These are phyloP conservation scores for Lepidocyrtoides sp. DNA, from an alignment of 2,888 invertebrate genomes.

Conservation along the genomic window DNA sequence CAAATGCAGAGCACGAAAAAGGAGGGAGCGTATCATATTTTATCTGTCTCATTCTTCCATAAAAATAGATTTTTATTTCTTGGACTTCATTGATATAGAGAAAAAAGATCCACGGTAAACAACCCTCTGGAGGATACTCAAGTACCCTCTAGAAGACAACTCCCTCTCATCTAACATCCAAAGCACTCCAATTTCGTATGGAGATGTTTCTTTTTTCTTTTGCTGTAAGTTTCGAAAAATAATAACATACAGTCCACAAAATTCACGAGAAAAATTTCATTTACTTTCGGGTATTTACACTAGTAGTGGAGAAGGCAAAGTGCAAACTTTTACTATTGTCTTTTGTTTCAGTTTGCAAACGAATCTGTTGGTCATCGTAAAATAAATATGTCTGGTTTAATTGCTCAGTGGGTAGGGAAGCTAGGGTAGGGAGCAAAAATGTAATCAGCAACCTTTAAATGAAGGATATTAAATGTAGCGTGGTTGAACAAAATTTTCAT, in stretches of 20 bases:
- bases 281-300: neutral
- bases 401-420: too few relatives aligned
- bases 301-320: neutral
- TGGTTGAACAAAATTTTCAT: too few relatives aligned
- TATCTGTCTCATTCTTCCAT: constrained; percentile 70
- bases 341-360: neutral
- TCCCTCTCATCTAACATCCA: constrained; percentile 48
- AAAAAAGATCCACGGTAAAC: constrained; percentile 45
- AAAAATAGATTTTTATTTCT: constrained; percentile 65
- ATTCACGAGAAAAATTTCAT: constrained; percentile 1
- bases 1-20: constrained; percentile 70
- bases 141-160: constrained; percentile 61
- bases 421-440: too few relatives aligned
- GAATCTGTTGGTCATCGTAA: too few relatives aligned
- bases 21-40: constrained; percentile 69
- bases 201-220: neutral
- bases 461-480: too few relatives aligned
- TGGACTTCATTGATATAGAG: constrained; percentile 58
- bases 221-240: neutral
- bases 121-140: constrained; percentile 72
- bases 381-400: too few relatives aligned
- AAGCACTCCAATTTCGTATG: neutral
- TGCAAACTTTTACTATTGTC: neutral
- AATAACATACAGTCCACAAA: neutral
- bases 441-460: too few relatives aligned